Evolutionary conservation across 2,888 invertebrate genomes (phyloP).

Genomic region (Nomada hirtipes): DNA sequence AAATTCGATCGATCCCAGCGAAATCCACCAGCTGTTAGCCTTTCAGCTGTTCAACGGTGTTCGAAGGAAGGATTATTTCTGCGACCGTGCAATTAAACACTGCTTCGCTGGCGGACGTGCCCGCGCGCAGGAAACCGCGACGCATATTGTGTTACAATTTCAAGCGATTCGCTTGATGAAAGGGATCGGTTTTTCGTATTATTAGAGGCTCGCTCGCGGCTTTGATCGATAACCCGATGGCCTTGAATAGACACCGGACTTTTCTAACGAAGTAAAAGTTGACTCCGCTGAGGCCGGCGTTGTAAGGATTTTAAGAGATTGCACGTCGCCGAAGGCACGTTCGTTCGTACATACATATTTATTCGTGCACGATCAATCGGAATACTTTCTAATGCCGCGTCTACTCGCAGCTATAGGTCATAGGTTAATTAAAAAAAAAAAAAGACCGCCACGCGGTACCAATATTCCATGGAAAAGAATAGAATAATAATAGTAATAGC

Average conservation of each 20-base stretch:
- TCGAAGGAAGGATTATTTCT: constrained; percentile 1
- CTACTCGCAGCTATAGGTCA: background rate
- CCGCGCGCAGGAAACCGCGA: constrained; percentile 35
- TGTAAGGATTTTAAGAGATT: constrained; percentile 66
- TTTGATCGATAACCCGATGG: constrained; percentile 78
- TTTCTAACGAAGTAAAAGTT: constrained; percentile 76
- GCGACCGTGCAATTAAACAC: constrained; percentile 25
- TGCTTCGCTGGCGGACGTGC: background rate
- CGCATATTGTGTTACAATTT: constrained; percentile 60
- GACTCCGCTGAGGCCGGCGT: constrained; percentile 45
- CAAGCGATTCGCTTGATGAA: constrained; percentile 63
- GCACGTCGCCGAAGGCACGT: constrained; percentile 50
- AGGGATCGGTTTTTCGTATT: constrained; percentile 64
- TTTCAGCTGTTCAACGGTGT: constrained; percentile 3
- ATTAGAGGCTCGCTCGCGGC: constrained; percentile 69
- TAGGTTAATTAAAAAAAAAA: constrained; percentile 2
- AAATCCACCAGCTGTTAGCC: background rate
- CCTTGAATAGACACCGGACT: constrained; percentile 76
- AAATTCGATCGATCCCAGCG: constrained; percentile 2
- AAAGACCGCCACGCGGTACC: background rate
- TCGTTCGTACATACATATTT: constrained; percentile 54
- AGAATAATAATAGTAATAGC: background rate
- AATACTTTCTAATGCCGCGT: constrained; percentile 46
- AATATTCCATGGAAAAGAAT: background rate
- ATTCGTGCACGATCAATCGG: constrained; percentile 36